Percentiles rank a stretch among this genome's conserved stretches.
These are phyloP conservation scores for Luperina nickerlii DNA, from an alignment of 2,888 invertebrate species.

Conservation along the genomic window DNA sequence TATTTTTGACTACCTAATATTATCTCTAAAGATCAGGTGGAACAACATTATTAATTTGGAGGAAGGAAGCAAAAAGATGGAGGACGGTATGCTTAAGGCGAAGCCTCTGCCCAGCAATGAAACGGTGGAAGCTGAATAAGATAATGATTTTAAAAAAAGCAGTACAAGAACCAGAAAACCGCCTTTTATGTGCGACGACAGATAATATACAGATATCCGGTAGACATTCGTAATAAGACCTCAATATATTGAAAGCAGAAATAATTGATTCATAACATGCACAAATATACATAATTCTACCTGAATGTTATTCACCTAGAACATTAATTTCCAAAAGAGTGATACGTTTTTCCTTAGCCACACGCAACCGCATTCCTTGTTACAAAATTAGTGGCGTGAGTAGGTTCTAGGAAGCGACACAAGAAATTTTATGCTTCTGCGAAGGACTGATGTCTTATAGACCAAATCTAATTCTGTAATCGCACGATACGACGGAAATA, in stretches of 20 bases:
- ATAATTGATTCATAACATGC: constrained; percentile 44
- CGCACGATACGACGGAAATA: constrained; percentile 61
- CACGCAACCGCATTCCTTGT: constrained; percentile 65
- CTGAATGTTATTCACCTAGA: constrained; percentile 21
- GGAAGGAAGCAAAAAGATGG: neutral
- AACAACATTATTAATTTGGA: constrained; percentile 20
- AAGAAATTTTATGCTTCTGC: constrained; percentile 67
- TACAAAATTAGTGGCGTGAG: constrained; percentile 66
- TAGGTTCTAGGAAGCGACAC: constrained; percentile 67
- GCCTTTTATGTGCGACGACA: neutral
- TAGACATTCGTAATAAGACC: neutral
- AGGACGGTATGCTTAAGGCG: neutral
- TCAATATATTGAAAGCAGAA: constrained; percentile 24
- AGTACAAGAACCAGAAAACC: neutral
- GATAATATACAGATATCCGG: neutral
- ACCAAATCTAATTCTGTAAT: constrained; percentile 62
- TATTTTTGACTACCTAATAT: constrained; percentile 64
- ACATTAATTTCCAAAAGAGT: constrained; percentile 45
- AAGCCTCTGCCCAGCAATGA: too few relatives aligned
- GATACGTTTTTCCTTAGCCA: constrained; percentile 53
- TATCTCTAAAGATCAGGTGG: constrained; percentile 11
- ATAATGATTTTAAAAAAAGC: neutral
- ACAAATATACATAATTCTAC: constrained; percentile 34
- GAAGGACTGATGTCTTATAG: constrained; percentile 66
- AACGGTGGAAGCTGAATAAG: neutral